Evolutionary conservation across 2,797 vertebrate species (phyloP).

Genomic region (Helicolenus hilgendorfi): DNA sequence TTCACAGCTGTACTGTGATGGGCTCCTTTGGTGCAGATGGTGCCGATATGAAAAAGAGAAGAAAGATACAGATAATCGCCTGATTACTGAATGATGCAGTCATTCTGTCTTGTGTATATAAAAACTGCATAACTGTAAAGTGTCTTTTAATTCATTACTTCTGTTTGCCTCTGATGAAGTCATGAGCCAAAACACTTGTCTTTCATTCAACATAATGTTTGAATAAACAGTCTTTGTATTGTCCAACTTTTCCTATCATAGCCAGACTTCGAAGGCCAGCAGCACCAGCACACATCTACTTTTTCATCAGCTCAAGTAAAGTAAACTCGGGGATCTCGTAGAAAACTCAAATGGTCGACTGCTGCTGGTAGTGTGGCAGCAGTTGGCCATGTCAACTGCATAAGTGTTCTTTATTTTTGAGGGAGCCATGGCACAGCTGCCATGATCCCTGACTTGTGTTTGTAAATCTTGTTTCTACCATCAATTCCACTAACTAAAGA

Average conservation of each 20-base stretch:
- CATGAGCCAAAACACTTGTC: neutral
- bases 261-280: neutral
- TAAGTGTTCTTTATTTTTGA: neutral
- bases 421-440: neutral
- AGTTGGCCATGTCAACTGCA: neutral
- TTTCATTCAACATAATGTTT: neutral
- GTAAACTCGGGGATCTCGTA: neutral
- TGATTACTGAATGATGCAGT: neutral
- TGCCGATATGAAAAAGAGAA: neutral
- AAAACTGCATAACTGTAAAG: neutral
- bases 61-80: neutral
- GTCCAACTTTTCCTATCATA: neutral
- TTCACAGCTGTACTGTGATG: neutral
- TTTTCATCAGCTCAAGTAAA: neutral
- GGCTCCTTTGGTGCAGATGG: neutral
- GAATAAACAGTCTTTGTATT: neutral
- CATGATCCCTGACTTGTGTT: neutral
- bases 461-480: neutral
- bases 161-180: neutral
- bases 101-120: neutral
- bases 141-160: neutral
- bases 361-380: neutral
- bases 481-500: neutral
- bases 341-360: neutral
- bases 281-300: neutral